These are phyloP conservation scores for Eupithecia exiguata DNA, from an alignment of 2,888 invertebrate genomes.

Conservation along the genomic window DNA sequence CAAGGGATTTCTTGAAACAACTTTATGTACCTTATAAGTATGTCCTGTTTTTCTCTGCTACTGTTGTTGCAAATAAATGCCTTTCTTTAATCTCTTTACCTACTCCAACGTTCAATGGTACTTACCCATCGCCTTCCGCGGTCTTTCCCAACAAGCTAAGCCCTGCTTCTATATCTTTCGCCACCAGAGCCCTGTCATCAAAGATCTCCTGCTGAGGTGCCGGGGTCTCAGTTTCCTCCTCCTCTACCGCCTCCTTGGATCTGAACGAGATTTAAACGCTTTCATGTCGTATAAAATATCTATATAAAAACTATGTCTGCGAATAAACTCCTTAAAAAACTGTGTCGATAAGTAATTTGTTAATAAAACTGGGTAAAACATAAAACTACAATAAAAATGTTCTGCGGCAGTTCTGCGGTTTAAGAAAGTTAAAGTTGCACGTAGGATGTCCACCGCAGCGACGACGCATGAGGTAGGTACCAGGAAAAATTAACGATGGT, in stretches of 20 bases:
- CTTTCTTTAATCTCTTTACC: too few relatives aligned
- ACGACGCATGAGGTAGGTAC: too few relatives aligned
- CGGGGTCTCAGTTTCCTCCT: slow-evolving; percentile 39
- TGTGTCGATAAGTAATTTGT: too few relatives aligned
- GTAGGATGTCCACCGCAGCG: neutral
- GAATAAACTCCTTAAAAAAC: too few relatives aligned
- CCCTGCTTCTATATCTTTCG: slow-evolving; percentile 64
- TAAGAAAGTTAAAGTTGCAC: neutral
- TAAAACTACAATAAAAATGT: too few relatives aligned
- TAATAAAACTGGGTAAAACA: too few relatives aligned
- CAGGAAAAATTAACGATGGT: neutral
- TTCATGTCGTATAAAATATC: neutral
- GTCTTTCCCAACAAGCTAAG: slow-evolving; percentile 76
- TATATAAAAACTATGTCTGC: neutral
- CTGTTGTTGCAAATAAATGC: too few relatives aligned
- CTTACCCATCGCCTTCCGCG: slow-evolving; percentile 76
- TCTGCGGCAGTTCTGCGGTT: too few relatives aligned
- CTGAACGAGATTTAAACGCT: neutral
- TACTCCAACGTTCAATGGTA: too few relatives aligned
- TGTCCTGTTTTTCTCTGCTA: too few relatives aligned
- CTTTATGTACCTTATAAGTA: too few relatives aligned
- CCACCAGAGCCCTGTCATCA: slow-evolving; percentile 51
- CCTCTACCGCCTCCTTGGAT: slow-evolving; percentile 29
- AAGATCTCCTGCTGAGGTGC: neutral
- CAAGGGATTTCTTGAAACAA: too few relatives aligned